Evolutionary conservation across 2,888 invertebrate species (phyloP), one percentile per base, ranked within the genome.

Genomic region (Brenthis hecate): DNA sequence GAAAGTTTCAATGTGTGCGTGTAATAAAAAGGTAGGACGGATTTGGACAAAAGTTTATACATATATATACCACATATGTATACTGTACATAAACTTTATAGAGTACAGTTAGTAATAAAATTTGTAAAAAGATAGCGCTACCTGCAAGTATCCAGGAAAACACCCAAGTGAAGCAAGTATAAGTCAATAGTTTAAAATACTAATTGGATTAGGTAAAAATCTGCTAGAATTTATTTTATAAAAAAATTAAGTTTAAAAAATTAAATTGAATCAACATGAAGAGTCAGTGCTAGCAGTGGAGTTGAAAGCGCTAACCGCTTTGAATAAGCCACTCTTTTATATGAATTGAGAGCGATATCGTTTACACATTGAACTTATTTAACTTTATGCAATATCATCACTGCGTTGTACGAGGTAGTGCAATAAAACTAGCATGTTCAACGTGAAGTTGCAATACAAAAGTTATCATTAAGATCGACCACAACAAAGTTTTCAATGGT

Each of bases 401-500:
- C 81, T 82, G 81, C 80, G 80, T 69, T 70, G 79, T 75, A 77
- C 75, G 74, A 73, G 72, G 73, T 76, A 72, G 77, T 74, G 75
- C 78, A 76, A 83, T 85, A 84, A 85, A 87, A 83, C 81, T 82
- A 81, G 81, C 85, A 85, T 86, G 84, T 86, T 87, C 84, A 84
- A 81, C 81, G 14, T 78, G 73, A 71, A 81, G 76, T 74, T 71
- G 75, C 77, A 74, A 23, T 23, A 87, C 85, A 86, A 86, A 88
- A 88, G 84, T 86, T 87, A 84, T 85, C 85, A 81, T 79, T 81
- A 78, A 81, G 85, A 85, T 86, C 76, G 76, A 76, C 86, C 84
- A 77, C 86, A 84, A 85, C 87, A 84, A 88, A 89, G 85, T 88
- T 87, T 76, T 76, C 78, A 80, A 86, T 86, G 83, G 86, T 86